Percentiles rank a stretch among this genome's conserved stretches.
These are phyloP conservation scores for Ctena decussata DNA, from an alignment of 2,888 invertebrate species.

Conservation along the genomic window DNA sequence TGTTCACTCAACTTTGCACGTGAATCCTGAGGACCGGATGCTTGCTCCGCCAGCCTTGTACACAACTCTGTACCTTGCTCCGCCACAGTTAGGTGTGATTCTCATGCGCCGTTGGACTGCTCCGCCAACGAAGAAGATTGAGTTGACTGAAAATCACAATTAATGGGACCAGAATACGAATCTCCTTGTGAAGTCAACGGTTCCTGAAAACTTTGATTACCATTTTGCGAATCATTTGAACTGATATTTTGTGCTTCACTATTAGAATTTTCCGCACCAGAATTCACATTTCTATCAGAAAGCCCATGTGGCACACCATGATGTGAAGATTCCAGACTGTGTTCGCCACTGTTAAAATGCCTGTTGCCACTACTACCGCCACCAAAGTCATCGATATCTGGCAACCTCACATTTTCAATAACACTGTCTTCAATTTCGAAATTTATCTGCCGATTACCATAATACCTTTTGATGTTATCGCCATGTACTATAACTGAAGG, in stretches of 20 bases:
- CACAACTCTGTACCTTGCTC: neutral
- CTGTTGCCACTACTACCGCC: too few species aligned
- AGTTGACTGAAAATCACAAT: neutral
- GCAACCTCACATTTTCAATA: neutral
- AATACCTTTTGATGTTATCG: conserved; percentile 10
- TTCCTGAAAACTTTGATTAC: neutral
- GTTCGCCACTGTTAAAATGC: too few species aligned
- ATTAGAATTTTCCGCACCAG: neutral
- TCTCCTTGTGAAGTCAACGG: neutral
- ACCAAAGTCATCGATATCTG: neutral
- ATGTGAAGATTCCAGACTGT: neutral
- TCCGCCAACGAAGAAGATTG: too few species aligned
- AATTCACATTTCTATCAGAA: neutral
- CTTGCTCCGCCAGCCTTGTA: neutral
- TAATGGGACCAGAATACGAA: neutral
- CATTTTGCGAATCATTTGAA: neutral
- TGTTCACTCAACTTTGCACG: neutral
- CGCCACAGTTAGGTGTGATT: neutral
- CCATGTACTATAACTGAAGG: conserved; percentile 35
- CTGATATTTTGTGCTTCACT: too few species aligned
- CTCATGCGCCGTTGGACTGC: too few species aligned
- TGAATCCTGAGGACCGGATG: neutral
- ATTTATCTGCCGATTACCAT: neutral
- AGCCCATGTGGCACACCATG: neutral
- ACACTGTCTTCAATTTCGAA: neutral